Conservation (phyloP, 2,888 invertebrate genomes). For the Tachystola acroxantha region DNA sequence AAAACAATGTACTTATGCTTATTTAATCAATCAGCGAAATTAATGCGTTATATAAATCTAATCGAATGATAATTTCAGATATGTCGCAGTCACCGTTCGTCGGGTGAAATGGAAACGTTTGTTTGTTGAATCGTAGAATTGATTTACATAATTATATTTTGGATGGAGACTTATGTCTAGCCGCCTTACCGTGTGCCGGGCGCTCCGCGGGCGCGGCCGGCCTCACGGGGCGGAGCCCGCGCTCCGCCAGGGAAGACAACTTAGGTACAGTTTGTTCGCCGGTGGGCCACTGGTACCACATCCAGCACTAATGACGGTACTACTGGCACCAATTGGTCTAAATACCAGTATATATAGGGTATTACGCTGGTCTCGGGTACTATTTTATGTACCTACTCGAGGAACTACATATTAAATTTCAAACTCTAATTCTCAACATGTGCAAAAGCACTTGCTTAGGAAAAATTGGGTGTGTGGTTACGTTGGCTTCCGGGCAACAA, state of each 20-base stretch:
- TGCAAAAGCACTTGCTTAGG: too few species aligned
- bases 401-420: too few species aligned
- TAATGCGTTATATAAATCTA: slow-evolving; percentile 17
- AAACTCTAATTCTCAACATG: too few species aligned
- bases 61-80: slow-evolving; percentile 10
- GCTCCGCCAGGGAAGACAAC: slow-evolving; percentile 19
- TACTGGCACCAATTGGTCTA: too few species aligned
- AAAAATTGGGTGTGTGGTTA: too few species aligned
- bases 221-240: slow-evolving; percentile 11
- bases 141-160: slow-evolving; percentile 43
- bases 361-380: too few species aligned
- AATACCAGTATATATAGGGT: too few species aligned
- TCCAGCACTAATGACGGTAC: too few species aligned
- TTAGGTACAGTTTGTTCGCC: slow-evolving; percentile 11
- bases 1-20: slow-evolving; percentile 22
- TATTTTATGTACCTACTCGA: too few species aligned
- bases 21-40: slow-evolving; percentile 5
- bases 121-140: slow-evolving; percentile 44
- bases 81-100: slow-evolving; percentile 15
- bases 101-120: slow-evolving; percentile 46
- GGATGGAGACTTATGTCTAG: slow-evolving; percentile 28
- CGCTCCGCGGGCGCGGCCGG: slow-evolving; percentile 16
- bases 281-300: too few species aligned
- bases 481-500: too few species aligned
- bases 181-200: slow-evolving; percentile 18